Evolutionary conservation across 2,113 vertebrate genomes (phyloP).

Genomic region (Cottus gobio): DNA sequence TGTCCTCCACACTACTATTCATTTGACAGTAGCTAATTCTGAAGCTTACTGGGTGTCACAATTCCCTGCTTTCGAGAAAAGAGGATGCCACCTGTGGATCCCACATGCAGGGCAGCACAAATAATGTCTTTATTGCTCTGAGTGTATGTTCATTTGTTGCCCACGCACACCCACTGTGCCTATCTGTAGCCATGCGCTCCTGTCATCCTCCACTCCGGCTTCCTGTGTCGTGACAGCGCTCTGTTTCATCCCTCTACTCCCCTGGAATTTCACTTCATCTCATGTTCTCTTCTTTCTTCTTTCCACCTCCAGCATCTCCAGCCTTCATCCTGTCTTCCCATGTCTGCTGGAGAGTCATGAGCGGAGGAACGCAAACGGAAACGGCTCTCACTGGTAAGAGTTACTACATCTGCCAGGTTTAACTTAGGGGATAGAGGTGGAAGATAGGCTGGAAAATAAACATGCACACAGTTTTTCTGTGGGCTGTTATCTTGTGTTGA

Average conservation of each 20-base stretch:
- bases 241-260: slow-evolving; percentile 68
- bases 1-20: neutral
- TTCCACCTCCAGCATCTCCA: slow-evolving; percentile 21
- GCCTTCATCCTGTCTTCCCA: slow-evolving; percentile 33
- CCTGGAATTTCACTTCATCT: slow-evolving; percentile 61
- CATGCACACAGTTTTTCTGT: neutral
- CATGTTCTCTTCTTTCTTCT: slow-evolving; percentile 39
- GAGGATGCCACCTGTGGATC: slow-evolving; percentile 58
- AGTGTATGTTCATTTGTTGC: slow-evolving; percentile 66
- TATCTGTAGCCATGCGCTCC: slow-evolving; percentile 70
- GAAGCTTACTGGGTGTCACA: slow-evolving; percentile 22
- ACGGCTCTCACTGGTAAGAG: neutral
- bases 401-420: slow-evolving; percentile 14
- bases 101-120: slow-evolving; percentile 37
- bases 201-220: slow-evolving; percentile 76
- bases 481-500: slow-evolving; percentile 14
- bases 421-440: slow-evolving; percentile 23
- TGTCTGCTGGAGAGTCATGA: slow-evolving; percentile 30
- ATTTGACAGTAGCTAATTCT: neutral
- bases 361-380: slow-evolving; percentile 16
- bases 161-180: slow-evolving; percentile 75
- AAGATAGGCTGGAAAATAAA: slow-evolving; percentile 41
- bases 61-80: neutral
- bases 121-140: slow-evolving; percentile 45
- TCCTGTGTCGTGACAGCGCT: slow-evolving; percentile 75